phyloP scores from a whole-genome alignment of 2,797 vertebrate species.

The Sylvilagus floridanus region DNA sequence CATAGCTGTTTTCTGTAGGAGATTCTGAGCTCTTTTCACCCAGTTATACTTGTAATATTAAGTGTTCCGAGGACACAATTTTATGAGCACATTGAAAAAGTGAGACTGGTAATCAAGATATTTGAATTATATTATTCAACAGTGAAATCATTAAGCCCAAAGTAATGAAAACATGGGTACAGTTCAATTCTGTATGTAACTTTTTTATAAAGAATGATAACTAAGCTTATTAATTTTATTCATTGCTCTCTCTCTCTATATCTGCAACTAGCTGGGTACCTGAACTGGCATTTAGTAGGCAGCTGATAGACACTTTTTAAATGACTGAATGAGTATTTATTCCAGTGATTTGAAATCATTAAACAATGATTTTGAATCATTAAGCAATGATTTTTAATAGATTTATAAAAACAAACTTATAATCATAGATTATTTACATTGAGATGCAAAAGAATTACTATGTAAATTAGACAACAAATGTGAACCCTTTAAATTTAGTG shows the following conservation, averaged over 20 bases:
- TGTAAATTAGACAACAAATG: conserved; percentile 55
- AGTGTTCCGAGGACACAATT: not conserved
- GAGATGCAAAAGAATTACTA: conserved; percentile 56
- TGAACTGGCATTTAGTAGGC: not conserved
- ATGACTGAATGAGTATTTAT: conserved; percentile 10
- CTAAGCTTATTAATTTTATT: conserved; percentile 34
- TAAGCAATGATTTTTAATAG: not conserved
- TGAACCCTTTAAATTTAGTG: conserved; percentile 11
- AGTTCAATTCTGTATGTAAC: conserved; percentile 34
- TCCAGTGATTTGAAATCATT: not conserved
- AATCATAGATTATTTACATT: conserved; percentile 1
- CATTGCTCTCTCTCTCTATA: not conserved
- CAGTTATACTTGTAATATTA: not conserved
- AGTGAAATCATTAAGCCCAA: conserved; percentile 36
- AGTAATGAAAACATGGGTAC: not conserved
- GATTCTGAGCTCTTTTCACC: conserved; percentile 14
- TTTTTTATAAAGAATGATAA: conserved; percentile 12
- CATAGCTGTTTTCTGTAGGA: not conserved
- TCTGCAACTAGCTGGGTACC: not conserved
- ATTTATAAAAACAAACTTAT: conserved; percentile 41
- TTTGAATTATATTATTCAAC: not conserved
- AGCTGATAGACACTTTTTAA: conserved; percentile 24
- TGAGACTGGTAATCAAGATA: not conserved
- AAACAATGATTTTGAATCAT: not conserved
- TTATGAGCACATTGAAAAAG: not conserved